Base-by-base conservation (phyloP, 1,140 invertebrate genomes). In the Phocides pigmalion region DNA sequence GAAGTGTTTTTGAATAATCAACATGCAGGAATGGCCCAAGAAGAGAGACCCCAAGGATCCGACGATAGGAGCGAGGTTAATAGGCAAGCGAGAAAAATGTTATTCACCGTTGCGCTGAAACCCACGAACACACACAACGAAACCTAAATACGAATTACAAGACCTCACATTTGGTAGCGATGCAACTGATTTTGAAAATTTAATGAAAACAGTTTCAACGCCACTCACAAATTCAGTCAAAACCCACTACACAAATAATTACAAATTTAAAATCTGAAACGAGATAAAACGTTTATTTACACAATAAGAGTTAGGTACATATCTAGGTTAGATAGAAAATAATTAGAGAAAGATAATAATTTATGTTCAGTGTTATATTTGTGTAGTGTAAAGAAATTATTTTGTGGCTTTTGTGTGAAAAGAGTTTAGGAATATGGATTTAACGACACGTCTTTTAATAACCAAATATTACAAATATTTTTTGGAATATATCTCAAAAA, bases 321-420 rank as follows among this genome's bases (percentile, higher is more conserved):
- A 69, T 76, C 82, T 86, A 88, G 82, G 77, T 90, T 89, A 90
- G 84, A 90, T 82, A 89, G 86, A 87, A 88, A 90, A 89, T 90
- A 87, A 84, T 89, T 82, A 79, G 81, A 89, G 82, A 86, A 85
- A 82, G 82, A 83, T 75, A 80, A 85, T 80, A 79, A 80, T 68
- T 82, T 69, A 46, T 80, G 82, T 87, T 64, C 25, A 81, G 73
- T 76, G 54, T 58, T 58, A 28, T 58, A 15, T 2, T 17, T 58
- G 54, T 58, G 16, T 4, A 69, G 70, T 67, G 71, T 66, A 54
- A 17, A 44, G 20, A 44, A 19, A 3, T 15, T 25, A 11, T 47
- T 14, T 47, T n/a, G 2, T 4, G 25, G 6, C 1, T 28, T 28
- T 1, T 28, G 25, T 28, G 25, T 28, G 25, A 8, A 8, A 4